Evolutionary conservation across 2,888 invertebrate species (phyloP).

Genomic region (Synergus umbraculus): DNA sequence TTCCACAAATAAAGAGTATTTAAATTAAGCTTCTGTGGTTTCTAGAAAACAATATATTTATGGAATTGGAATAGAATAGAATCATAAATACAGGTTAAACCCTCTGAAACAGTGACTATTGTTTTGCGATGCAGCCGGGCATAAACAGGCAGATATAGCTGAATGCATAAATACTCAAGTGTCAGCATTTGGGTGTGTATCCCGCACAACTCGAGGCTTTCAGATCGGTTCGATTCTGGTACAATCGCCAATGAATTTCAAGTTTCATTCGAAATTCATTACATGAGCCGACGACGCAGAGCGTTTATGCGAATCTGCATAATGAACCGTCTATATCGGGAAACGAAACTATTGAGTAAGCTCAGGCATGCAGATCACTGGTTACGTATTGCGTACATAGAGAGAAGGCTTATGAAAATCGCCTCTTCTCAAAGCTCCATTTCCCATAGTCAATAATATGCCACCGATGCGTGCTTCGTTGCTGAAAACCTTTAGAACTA

Average conservation of each 20-base stretch:
- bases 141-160: slow-evolving; percentile 14
- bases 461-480: background rate
- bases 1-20: background rate
- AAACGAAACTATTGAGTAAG: slow-evolving; percentile 44
- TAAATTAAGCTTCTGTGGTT: background rate
- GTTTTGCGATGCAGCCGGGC: slow-evolving; percentile 13
- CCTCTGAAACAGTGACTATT: background rate
- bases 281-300: slow-evolving; percentile 1
- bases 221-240: slow-evolving; percentile 6
- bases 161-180: slow-evolving; percentile 22
- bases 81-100: slow-evolving; percentile 15
- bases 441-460: background rate
- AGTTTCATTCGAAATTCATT: slow-evolving; percentile 27
- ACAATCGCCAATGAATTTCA: slow-evolving; percentile 27
- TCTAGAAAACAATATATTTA: background rate
- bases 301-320: slow-evolving; percentile 48
- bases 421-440: background rate
- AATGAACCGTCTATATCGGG: slow-evolving; percentile 45
- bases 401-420: slow-evolving; percentile 8
- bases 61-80: background rate
- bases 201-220: background rate
- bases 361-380: slow-evolving; percentile 23
- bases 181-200: slow-evolving; percentile 19
- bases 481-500: background rate
- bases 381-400: no score